These are phyloP conservation scores for Halcyon chelicuti DNA, from an alignment of 2,797 vertebrate genomes.

Conservation along the genomic window DNA sequence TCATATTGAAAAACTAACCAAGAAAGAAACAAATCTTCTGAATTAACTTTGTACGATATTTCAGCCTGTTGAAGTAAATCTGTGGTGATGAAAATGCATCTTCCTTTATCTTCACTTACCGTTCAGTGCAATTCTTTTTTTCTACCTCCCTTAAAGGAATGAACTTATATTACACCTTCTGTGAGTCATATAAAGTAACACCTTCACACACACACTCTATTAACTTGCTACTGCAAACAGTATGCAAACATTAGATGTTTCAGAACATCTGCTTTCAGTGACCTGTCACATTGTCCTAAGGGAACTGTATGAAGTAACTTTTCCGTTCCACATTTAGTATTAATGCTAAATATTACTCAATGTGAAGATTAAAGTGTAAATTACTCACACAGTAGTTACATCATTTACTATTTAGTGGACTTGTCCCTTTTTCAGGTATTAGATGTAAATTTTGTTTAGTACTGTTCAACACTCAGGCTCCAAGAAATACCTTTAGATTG, in stretches of 20 bases:
- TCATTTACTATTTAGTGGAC: background rate
- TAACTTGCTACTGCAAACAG: background rate
- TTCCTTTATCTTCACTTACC: background rate
- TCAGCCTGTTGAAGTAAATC: background rate
- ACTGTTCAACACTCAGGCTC: accelerated
- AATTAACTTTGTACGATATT: background rate
- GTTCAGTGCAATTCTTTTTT: background rate
- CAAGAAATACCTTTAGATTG: background rate
- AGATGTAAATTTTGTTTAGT: background rate
- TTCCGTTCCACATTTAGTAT: background rate
- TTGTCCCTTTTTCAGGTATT: background rate
- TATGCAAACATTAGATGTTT: background rate
- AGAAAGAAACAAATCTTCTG: background rate
- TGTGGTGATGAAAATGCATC: background rate
- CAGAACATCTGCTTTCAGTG: constrained; percentile 4
- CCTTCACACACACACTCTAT: background rate
- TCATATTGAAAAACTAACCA: background rate
- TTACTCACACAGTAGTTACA: background rate
- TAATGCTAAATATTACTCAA: background rate
- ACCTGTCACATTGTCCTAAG: background rate
- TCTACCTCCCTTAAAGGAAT: background rate
- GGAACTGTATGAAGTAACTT: background rate
- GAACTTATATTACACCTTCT: background rate
- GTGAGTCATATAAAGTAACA: background rate
- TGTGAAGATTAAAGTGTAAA: background rate